Conservation (phyloP, 64 coral and sea anemone genomes). For the Cladopsammia gracilis region DNA sequence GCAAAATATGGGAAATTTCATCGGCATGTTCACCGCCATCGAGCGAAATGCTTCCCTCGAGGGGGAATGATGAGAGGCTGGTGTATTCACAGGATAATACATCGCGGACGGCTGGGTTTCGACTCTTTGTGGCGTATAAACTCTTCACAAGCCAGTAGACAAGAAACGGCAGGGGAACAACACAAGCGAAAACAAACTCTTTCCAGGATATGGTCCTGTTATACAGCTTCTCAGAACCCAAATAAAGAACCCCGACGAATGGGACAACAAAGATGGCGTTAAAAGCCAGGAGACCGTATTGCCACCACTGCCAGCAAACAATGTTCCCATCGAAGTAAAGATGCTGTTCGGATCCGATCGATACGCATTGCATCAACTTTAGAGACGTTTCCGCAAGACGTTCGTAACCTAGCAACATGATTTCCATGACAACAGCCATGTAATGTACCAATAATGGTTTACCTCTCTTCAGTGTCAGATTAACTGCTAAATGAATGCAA, state of each 20-base stretch:
- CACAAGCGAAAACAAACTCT: slow-evolving; percentile 62
- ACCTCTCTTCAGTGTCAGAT: not conserved
- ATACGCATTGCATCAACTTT: slow-evolving; percentile 58
- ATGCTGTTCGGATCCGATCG: slow-evolving; percentile 13
- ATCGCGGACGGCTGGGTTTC: not conserved
- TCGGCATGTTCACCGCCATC: not conserved
- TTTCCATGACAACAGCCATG: slow-evolving; percentile 70
- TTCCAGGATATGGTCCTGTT: slow-evolving; percentile 12
- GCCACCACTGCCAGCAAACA: slow-evolving; percentile 91
- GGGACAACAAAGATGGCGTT: slow-evolving; percentile 66
- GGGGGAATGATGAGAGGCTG: not conserved
- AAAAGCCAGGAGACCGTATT: slow-evolving; percentile 57
- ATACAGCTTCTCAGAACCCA: slow-evolving; percentile 32
- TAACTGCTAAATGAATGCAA: not conserved
- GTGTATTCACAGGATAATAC: not conserved
- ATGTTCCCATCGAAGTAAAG: slow-evolving; percentile 74
- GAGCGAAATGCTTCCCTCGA: not conserved
- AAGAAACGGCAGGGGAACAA: slow-evolving; percentile 70
- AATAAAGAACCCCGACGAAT: slow-evolving; percentile 67
- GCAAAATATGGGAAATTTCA: slow-evolving; percentile 47
- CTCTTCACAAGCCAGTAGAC: slow-evolving; percentile 55
- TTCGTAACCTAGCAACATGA: slow-evolving; percentile 76
- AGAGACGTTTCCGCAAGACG: slow-evolving; percentile 63
- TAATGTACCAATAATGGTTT: slow-evolving; percentile 41
- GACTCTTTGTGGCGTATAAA: not conserved